Percentiles rank a stretch among this genome's conserved stretches.
Evolutionary conservation across 1,140 invertebrate genomes (phyloP).

Genomic region (Musca domestica): DNA sequence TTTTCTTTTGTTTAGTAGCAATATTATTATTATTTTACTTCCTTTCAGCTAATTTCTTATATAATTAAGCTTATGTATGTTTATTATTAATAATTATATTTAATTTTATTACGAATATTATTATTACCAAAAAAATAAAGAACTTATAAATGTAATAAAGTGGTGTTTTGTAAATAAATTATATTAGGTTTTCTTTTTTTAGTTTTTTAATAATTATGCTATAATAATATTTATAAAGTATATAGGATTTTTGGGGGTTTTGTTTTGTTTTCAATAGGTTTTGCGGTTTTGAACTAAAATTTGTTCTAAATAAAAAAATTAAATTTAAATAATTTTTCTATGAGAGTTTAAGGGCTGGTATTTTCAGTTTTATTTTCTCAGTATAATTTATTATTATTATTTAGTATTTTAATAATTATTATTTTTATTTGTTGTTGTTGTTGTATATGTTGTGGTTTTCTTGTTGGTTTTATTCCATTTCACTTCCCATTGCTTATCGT

Average conservation of each 20-base stretch:
- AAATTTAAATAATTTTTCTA: constrained; percentile 40
- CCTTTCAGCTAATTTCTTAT: neutral
- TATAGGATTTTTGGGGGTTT: constrained; percentile 22
- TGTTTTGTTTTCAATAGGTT: no score
- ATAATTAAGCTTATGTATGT: neutral
- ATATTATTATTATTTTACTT: constrained; percentile 7
- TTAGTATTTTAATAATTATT: neutral
- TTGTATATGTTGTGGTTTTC: neutral
- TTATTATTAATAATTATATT: neutral
- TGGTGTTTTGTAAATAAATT: constrained; percentile 14
- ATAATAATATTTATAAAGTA: constrained; percentile 5
- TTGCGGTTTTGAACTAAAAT: constrained; percentile 43
- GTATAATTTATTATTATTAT: neutral
- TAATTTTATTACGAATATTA: no score
- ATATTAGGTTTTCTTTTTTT: neutral
- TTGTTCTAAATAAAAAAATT: constrained; percentile 36
- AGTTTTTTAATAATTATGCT: constrained; percentile 5
- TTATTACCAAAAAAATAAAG: no score
- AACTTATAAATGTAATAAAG: constrained; percentile 19
- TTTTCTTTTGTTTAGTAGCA: constrained; percentile 2
- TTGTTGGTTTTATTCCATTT: neutral
- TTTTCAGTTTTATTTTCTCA: no score
- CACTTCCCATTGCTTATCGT: constrained; percentile 14
- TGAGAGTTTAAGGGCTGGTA: constrained; percentile 20
- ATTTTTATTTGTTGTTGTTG: neutral